Evolutionary conservation across 2,797 vertebrate genomes (phyloP).

Genomic region (Buceros bicornis): DNA sequence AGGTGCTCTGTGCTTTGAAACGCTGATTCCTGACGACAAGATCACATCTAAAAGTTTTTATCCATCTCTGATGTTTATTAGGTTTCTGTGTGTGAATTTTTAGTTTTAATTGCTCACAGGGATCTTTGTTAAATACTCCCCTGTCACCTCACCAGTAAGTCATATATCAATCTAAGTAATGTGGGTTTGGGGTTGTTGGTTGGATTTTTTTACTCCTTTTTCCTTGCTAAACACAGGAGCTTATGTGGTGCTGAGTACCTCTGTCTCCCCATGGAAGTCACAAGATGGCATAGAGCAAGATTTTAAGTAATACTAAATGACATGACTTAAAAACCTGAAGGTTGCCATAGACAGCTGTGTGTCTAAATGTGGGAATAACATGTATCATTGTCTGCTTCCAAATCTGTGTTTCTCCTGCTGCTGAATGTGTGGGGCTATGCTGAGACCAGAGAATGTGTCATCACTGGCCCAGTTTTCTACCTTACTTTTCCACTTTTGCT

Average conservation of each 20-base stretch:
- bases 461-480: not conserved
- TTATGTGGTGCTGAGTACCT: not conserved
- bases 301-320: not conserved
- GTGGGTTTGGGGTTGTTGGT: not conserved
- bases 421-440: not conserved
- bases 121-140: not conserved
- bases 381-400: not conserved
- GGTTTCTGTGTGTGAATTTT: not conserved
- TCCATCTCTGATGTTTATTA: not conserved
- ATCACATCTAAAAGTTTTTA: not conserved
- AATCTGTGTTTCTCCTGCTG: not conserved
- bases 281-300: not conserved
- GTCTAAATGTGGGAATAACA: not conserved
- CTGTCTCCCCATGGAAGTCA: not conserved
- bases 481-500: not conserved
- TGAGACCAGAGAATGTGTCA: not conserved
- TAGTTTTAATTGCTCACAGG: not conserved
- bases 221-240: not conserved
- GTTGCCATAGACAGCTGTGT: not conserved
- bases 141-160: not conserved
- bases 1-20: not conserved
- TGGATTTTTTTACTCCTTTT: not conserved
- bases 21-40: not conserved
- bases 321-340: not conserved
- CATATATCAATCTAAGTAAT: not conserved